Percentiles rank a stretch among this genome's conserved stretches.
These are phyloP conservation scores for Otus scops DNA, from an alignment of 2,797 vertebrate genomes.

Conservation along the genomic window DNA sequence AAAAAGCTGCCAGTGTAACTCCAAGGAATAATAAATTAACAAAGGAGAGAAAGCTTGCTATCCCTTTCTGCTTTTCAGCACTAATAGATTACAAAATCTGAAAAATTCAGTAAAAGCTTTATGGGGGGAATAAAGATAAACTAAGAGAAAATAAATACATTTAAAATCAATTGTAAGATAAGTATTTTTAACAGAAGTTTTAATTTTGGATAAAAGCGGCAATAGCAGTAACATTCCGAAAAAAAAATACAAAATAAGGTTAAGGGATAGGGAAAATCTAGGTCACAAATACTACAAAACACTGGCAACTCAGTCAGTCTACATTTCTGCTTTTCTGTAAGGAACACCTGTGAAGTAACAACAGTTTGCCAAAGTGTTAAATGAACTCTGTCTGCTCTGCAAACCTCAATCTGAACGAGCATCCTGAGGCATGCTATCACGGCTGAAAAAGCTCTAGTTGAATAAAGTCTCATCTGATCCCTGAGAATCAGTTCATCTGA, in stretches of 20 bases:
- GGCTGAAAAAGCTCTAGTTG: neutral
- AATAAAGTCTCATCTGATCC: conserved; percentile 24
- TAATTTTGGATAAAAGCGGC: neutral
- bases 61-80: neutral
- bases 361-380: conserved; percentile 7
- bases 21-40: neutral
- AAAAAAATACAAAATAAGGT: neutral
- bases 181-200: neutral
- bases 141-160: neutral
- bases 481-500: neutral
- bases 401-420: conserved; percentile 16
- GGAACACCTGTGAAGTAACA: neutral
- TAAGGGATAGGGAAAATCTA: neutral
- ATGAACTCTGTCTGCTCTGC: neutral
- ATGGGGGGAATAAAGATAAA: neutral
- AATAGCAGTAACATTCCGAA: neutral
- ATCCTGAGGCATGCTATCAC: neutral
- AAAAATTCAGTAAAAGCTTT: neutral
- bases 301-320: neutral
- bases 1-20: neutral
- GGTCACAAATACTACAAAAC: neutral
- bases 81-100: neutral
- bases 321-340: neutral
- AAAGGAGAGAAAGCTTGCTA: neutral
- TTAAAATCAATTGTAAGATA: neutral